Evolutionary conservation across 2,113 vertebrate species (phyloP).

Genomic region (Nannospalax galili): DNA sequence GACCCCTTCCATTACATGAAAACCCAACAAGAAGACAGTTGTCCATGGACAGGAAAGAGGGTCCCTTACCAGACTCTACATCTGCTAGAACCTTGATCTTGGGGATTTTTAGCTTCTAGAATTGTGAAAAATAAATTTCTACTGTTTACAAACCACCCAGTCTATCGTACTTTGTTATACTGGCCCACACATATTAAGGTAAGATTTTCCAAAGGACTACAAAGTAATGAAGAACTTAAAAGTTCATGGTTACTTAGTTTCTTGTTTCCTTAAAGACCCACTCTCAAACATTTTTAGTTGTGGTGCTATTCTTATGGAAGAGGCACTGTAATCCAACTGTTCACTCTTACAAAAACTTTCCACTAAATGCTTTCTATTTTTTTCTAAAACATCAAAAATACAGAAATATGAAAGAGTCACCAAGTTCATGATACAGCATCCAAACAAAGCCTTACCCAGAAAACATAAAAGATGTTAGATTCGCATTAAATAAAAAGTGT

Average conservation of each 20-base stretch:
- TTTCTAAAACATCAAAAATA: constrained; percentile 31
- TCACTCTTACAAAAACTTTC: constrained; percentile 19
- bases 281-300: background rate
- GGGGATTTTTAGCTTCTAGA: background rate
- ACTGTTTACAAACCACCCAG: background rate
- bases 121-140: background rate
- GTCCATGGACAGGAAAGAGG: background rate
- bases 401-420: background rate
- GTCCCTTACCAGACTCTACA: background rate
- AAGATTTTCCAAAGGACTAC: background rate
- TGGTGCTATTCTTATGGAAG: background rate
- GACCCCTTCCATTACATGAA: background rate
- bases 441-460: background rate
- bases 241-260: background rate
- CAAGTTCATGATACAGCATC: background rate
- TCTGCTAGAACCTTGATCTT: background rate
- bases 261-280: background rate
- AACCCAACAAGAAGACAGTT: background rate
- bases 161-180: background rate
- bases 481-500: background rate
- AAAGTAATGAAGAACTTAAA: background rate
- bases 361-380: background rate
- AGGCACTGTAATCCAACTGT: background rate
- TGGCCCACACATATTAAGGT: background rate
- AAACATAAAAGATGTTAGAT: background rate